Percentiles rank a stretch among this genome's conserved stretches.
Conservation (phyloP, 2,113 vertebrate genomes). For the Ramphastos sulfuratus region DNA sequence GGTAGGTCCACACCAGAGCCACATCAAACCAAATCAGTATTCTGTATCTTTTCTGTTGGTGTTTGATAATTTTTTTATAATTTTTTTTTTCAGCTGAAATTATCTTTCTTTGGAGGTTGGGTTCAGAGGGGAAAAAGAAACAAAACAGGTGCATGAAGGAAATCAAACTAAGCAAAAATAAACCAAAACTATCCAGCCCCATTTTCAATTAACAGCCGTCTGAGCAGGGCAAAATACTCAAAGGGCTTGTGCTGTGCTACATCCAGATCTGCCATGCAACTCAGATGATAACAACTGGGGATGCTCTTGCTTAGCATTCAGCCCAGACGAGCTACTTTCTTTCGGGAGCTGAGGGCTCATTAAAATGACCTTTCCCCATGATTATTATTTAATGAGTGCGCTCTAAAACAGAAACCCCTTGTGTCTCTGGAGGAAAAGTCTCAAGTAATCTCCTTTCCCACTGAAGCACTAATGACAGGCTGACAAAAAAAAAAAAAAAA, state of each 20-base stretch:
- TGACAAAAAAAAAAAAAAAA: conserved; percentile 16
- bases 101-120: background rate
- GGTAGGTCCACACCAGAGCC: conserved; percentile 25
- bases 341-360: conserved; percentile 50
- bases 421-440: conserved; percentile 64
- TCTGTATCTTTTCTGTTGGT: background rate
- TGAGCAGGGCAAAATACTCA: conserved; percentile 18
- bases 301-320: conserved; percentile 61
- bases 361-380: conserved; percentile 67
- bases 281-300: conserved; percentile 26
- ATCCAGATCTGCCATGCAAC: background rate
- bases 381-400: conserved; percentile 64
- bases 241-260: conserved; percentile 23
- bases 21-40: conserved; percentile 35
- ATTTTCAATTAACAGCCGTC: conserved; percentile 4
- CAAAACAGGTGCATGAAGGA: background rate
- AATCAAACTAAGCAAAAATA: background rate
- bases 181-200: background rate
- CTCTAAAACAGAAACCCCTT: conserved; percentile 64
- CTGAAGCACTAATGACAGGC: conserved; percentile 36
- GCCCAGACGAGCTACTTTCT: conserved; percentile 33
- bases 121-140: background rate
- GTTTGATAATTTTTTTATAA: background rate
- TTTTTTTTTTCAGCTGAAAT: background rate
- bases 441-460: conserved; percentile 38